These are phyloP conservation scores for Perca schrenkii DNA, from an alignment of 2,113 vertebrate species.

Conservation along the genomic window DNA sequence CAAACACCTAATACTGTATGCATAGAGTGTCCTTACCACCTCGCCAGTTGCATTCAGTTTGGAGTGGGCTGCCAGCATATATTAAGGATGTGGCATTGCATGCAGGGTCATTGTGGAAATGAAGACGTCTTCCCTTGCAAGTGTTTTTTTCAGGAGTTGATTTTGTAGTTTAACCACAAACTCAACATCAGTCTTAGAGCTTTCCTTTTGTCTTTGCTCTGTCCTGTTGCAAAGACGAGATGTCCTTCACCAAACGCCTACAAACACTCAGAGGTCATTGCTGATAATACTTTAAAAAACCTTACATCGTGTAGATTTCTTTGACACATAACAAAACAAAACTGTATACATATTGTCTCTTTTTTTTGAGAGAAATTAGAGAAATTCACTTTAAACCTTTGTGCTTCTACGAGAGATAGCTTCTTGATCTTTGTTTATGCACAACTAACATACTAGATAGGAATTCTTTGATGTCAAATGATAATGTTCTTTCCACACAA, in stretches of 20 bases:
- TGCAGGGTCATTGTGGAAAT: constrained; percentile 47
- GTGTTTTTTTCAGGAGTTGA: not conserved
- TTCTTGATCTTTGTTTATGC: not conserved
- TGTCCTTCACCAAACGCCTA: not conserved
- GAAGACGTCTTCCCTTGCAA: not conserved
- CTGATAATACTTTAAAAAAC: not conserved
- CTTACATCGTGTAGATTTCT: not conserved
- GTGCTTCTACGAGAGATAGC: not conserved
- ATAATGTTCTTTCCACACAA: not conserved
- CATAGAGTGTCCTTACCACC: constrained; percentile 47
- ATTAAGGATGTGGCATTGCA: constrained; percentile 49
- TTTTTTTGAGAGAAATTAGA: not conserved
- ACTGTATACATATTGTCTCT: not conserved
- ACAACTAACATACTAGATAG: not conserved
- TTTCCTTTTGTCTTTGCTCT: constrained; percentile 25
- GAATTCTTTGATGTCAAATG: not conserved
- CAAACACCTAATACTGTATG: constrained; percentile 39
- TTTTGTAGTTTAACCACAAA: constrained; percentile 16
- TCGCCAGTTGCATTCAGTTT: constrained; percentile 60
- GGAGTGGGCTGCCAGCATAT: constrained; percentile 47
- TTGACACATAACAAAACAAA: not conserved
- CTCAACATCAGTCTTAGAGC: not conserved
- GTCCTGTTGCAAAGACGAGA: constrained; percentile 3
- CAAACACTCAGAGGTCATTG: constrained; percentile 3
- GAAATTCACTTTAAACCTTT: not conserved